These are phyloP conservation scores for Oreohelix idahoensis DNA, from an alignment of 1,140 invertebrate species.

Conservation along the genomic window DNA sequence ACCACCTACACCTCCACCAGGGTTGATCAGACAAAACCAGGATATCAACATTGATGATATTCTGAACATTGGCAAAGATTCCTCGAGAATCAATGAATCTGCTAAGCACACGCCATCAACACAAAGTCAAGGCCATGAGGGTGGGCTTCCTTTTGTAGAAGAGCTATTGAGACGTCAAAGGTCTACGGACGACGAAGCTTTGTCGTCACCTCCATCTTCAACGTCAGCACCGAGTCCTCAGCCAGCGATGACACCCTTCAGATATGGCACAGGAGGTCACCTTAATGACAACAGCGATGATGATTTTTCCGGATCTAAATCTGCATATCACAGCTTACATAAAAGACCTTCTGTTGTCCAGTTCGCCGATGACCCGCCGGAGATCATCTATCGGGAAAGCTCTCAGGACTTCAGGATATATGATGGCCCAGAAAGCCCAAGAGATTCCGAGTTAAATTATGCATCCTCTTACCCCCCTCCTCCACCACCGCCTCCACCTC, in stretches of 20 bases:
- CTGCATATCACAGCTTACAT: not conserved
- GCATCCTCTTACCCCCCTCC: not conserved
- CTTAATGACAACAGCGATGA: not conserved
- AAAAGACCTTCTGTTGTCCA: not conserved
- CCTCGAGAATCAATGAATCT: not conserved
- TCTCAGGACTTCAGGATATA: not conserved
- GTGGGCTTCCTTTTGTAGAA: not conserved
- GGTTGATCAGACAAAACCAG: not conserved
- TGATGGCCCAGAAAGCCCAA: not conserved
- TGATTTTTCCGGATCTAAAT: not conserved
- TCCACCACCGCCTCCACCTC: not conserved
- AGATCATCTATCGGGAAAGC: not conserved
- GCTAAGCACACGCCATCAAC: not conserved
- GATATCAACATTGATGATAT: not conserved
- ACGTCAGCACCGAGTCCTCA: not conserved
- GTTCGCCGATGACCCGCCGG: not conserved
- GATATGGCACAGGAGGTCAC: not conserved
- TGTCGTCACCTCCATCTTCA: not conserved
- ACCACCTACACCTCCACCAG: not conserved
- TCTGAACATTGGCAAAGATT: not conserved
- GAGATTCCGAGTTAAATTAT: not conserved
- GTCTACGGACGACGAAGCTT: not conserved
- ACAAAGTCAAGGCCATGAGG: not conserved
- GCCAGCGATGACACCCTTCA: not conserved
- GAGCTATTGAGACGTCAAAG: not conserved